Percentiles rank a stretch among this genome's conserved stretches.
phyloP scores from a whole-genome alignment of 2,113 vertebrate species.

The Peromyscus leucopus region DNA sequence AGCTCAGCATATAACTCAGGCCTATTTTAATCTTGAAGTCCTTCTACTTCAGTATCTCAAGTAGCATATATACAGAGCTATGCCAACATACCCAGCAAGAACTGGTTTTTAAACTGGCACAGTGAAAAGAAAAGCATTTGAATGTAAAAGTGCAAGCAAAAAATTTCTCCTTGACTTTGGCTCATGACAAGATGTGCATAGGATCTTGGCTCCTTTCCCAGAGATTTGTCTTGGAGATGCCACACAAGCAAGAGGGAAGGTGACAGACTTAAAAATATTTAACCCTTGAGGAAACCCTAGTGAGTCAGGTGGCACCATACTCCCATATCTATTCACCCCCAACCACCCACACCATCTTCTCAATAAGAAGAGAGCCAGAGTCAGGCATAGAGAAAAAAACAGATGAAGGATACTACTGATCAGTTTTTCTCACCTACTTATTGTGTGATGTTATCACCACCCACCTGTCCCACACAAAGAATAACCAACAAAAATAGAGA shows the following conservation, averaged over 20 bases:
- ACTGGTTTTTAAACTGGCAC: not conserved
- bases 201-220: conserved; percentile 56
- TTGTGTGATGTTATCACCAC: not conserved
- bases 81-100: not conserved
- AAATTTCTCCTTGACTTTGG: not conserved
- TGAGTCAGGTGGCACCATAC: not conserved
- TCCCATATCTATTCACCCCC: too few species aligned
- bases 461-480: not conserved
- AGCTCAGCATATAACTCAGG: not conserved
- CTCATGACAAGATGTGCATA: not conserved
- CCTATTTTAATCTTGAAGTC: not conserved
- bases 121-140: not conserved
- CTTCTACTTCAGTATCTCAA: not conserved
- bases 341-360: too few species aligned
- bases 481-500: not conserved
- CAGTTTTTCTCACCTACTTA: not conserved
- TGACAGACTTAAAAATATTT: conserved; percentile 13
- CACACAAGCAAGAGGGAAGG: not conserved
- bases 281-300: not conserved
- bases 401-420: not conserved
- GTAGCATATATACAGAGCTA: not conserved
- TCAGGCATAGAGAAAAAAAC: not conserved
- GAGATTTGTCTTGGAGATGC: conserved; percentile 45
- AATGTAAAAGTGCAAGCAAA: not conserved
- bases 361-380: not conserved